Evolutionary conservation across 2,888 invertebrate species (phyloP), one percentile per base, ranked within the genome.

Genomic region (Polia nebulosa): DNA sequence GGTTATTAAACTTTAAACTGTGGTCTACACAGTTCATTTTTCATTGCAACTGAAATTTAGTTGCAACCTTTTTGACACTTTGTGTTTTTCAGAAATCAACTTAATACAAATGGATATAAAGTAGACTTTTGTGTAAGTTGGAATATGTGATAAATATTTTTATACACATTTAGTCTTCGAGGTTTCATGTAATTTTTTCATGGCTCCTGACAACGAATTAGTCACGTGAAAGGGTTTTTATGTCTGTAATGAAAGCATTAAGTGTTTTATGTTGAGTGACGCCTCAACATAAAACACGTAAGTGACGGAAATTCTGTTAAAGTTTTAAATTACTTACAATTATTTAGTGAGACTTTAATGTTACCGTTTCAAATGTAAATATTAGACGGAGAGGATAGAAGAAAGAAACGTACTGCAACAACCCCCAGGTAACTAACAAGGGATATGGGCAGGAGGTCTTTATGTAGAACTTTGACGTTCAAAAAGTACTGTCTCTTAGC

Each of bases 161-260:
- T 22, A 49, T 56, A 22, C 20, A n/a, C 17, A 15, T 61, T 49
- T 47, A 45, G 22, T 20, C 20, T 32, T 53, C 6, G 25, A 45
- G 49, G 20, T 63, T 55, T 60, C 29, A n/a, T 60, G 73, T 60
- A 72, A 41, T 59, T 72, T 72, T 81, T 78, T 68, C 62, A 64
- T 64, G 9, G 41, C 9, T 36, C 45, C 65, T 66, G 59, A 78
- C 79, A 55, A 57, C 6, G 53, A 72, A 81, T 78, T 81, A 78
- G 72, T 59, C 41, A 60, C 56, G 47, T 81, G 36, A 72, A 81
- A 78, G 29, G 39, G 32, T 69, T 81, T 81, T 78, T 64, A 58
- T 57, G 36, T 72, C 36, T 32, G 39, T 65, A 68, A 68, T 77
- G 55, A 67, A 71, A 51, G 66, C 61, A 27, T 60, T 53, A 53